Conservation (phyloP, 2,888 invertebrate species). For the Perizoma flavofasciatum region DNA sequence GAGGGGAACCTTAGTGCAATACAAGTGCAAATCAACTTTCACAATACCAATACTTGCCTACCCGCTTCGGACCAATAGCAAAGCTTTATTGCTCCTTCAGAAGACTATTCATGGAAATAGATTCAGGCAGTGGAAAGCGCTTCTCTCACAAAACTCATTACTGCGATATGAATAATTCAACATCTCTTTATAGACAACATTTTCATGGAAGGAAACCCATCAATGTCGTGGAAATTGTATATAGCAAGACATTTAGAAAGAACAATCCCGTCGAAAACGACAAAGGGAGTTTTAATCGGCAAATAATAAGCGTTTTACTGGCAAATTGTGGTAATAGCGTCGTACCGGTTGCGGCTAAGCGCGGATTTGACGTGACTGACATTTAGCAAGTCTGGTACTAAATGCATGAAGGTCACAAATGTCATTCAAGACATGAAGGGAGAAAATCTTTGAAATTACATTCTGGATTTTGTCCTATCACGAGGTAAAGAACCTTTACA, state of each 20-base stretch:
- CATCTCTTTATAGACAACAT: conserved; percentile 40
- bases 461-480: conserved; percentile 16
- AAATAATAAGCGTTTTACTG: conserved; percentile 53
- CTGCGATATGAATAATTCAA: conserved; percentile 62
- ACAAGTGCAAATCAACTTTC: conserved; percentile 76
- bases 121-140: conserved; percentile 48
- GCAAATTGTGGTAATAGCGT: conserved; percentile 52
- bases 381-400: conserved; percentile 53
- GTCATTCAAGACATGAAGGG: conserved; percentile 26
- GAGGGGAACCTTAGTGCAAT: conserved; percentile 46
- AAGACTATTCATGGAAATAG: conserved; percentile 57
- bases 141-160: conserved; percentile 56
- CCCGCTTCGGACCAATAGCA: conserved; percentile 51
- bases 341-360: conserved; percentile 67
- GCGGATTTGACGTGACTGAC: conserved; percentile 69
- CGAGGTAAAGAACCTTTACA: too few species aligned
- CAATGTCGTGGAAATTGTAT: conserved; percentile 29
- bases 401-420: conserved; percentile 53
- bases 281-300: conserved; percentile 42
- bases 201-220: conserved; percentile 31
- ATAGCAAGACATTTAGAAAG: conserved; percentile 29
- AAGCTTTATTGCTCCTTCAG: conserved; percentile 45
- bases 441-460: conserved; percentile 22
- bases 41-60: conserved; percentile 56
- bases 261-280: conserved; percentile 27